Conservation (phyloP, 2,113 vertebrate genomes). For the Alligator sinensis region DNA sequence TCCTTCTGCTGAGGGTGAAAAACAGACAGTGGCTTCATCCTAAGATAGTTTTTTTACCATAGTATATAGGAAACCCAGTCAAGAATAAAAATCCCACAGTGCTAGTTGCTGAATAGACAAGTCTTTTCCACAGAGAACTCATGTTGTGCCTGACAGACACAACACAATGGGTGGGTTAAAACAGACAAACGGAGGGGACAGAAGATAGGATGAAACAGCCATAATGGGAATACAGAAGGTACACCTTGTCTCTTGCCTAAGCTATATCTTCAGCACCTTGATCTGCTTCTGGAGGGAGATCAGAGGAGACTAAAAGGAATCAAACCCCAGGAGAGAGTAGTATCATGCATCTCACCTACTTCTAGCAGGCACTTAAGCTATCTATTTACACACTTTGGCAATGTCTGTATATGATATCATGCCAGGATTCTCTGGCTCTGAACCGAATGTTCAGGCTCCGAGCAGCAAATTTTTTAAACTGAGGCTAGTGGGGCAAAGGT, state of each 20-base stretch:
- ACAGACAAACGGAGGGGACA: neutral
- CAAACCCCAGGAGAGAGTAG: neutral
- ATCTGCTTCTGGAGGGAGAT: neutral
- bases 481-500: neutral
- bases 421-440: neutral
- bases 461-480: neutral
- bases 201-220: neutral
- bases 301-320: neutral
- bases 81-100: neutral
- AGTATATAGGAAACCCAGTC: neutral
- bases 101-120: neutral
- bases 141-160: too few relatives aligned
- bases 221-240: neutral
- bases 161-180: too few relatives aligned
- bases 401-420: neutral
- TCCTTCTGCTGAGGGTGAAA: too few relatives aligned
- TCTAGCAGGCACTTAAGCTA: neutral
- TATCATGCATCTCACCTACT: neutral
- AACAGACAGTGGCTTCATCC: neutral
- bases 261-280: neutral
- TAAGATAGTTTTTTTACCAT: neutral
- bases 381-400: neutral
- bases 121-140: neutral
- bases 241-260: too few relatives aligned
- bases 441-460: neutral